Evolutionary conservation across 1,140 invertebrate species (phyloP), one percentile per base, ranked within the genome.

Genomic region (Steinernema khuongi): DNA sequence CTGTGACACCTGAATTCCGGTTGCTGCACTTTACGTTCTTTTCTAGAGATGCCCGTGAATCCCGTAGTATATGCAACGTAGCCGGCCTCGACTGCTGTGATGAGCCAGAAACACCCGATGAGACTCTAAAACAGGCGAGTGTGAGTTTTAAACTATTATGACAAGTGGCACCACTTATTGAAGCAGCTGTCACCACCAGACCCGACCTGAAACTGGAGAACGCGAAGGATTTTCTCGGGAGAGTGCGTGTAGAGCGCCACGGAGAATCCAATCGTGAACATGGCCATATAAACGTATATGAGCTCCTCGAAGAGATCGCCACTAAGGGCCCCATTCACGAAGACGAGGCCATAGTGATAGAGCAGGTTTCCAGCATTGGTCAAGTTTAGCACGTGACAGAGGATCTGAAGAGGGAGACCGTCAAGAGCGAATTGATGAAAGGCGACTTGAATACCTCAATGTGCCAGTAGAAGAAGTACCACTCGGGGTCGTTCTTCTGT

Each of bases 391-490:
- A 60, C 50, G 50, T 60, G 50, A 22, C 50, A 60, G 50, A 60
- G 50, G 50, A 60, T 60, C 50, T 60, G 22, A 41, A 41, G 36
- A 60, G 26, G 22, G 14, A 14, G 50, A 17, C 22, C 26, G 11
- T 60, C 2, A 60, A 4, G 50, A 11, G 4, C 11, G 26, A 7
- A 60, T 22, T 7, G 14, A 22, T 60, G 4, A 22, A 60, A 26
- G 22, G 4, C 19, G 14, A 60, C 50, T 22, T 60, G 14, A 26
- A 60, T 60, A 60, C 50, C 50, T 60, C 50, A 26, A 60, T 60
- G 50, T 60, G 50, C 50, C 50, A 60, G 22, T 60, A 60, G 22
- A 60, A 60, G 50, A 60, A 60, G 50, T n/a, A 60, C 50, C 50
- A 60, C 50, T 60, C 50, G 22, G 50, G 50, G 50, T 60, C 50